Base-by-base conservation (phyloP, 1,140 invertebrate genomes). In the Panulirus ornatus region DNA sequence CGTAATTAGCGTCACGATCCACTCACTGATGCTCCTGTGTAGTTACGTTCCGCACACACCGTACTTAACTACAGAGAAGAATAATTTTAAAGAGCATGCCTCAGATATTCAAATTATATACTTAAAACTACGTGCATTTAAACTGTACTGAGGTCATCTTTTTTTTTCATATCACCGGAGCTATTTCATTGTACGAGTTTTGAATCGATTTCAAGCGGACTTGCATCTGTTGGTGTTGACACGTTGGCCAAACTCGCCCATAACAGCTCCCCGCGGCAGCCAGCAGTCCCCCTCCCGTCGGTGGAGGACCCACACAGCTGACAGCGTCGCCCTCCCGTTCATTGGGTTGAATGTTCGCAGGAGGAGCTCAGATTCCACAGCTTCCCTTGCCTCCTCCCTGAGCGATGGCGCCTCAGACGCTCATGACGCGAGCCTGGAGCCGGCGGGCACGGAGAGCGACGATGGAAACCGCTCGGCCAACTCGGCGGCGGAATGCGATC, bases 401-500 rank as follows among this genome's bases (percentile, higher is more conserved):
- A 88, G 86, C 27, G 86, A 87, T 19, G 42, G 16, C 38, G 47
- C 16, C 16, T 14, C 51, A 3, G 44, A 42, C 73, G 22, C 44
- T 36, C 73, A 88, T 36, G 73, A 81, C 34, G 9, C 19, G 70
- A 71, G 34, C 14, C n/a, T 47, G 14, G 70, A 51, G 22, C 40
- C 70, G 0, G 40, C n/a, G 27, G 66, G 70, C 19, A 44, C 22
- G 2, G 71, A 76, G 19, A 83, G 70, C 36, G 88, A 89, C 42
- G 88, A 89, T 2, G 88, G 79, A 6, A 30, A 40, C 1, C 88
- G 76, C n/a, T 89, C 88, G 0, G 47, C 88, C 44, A 89, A 89
- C 79, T 89, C 88, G 0, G 58, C 79, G 1, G 88, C 88, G 6
- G 88, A 89, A 81, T 89, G 88, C 44, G 88, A 89, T 47, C 34